Evolutionary conservation across 1,140 invertebrate species (phyloP), one percentile per base, ranked within the genome.

Genomic region (Pteromalus puparum): DNA sequence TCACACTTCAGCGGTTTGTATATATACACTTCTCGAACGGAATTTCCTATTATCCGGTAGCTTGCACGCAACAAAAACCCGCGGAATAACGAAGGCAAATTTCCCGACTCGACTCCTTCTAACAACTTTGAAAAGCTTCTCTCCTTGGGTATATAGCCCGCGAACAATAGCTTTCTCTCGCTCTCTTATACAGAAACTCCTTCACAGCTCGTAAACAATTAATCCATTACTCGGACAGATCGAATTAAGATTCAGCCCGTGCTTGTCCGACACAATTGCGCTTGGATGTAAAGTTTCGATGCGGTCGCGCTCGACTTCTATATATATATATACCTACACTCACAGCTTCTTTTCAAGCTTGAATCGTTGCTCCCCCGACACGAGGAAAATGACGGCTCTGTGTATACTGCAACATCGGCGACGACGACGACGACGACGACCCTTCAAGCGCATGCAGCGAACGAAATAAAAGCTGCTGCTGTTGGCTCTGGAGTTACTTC

Each of bases 1-100:
- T 12, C 10, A 46, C 42, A 46, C 42, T 46, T 46, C 42, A 12
- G 42, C 42, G 42, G 42, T 46, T 5, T 42, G 38, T 42, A 42
- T 42, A 42, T 7, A 1, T 42, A 42, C 38, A 15, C 46, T 48
- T 15, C 13, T 48, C 15, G 15, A 15, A 48, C 46, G 46, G 46
- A 48, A 48, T 48, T 48, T 48, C 46, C 46, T 26, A n/a, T 28
- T 28, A 28, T n/a, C 67, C 26, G 67, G 67, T 28, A 26, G n/a
- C 12, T n/a, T 26, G 10, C 1, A 9, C 67, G 67, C 5, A 48
- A 68, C 67, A 68, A 68, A 68, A 68, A 68, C 7, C n/a, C 67
- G 18, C n/a, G 67, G 46, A 48, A 68, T 68, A 24, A 68, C 24
- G 67, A 68, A 68, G n/a, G 67, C 67, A 68, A 68, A 68, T 68